A percentile compares a stretch with the other conserved stretches of the same genome.
These are phyloP conservation scores for Brassicogethes aeneus DNA, from an alignment of 2,888 invertebrate species.

Conservation along the genomic window DNA sequence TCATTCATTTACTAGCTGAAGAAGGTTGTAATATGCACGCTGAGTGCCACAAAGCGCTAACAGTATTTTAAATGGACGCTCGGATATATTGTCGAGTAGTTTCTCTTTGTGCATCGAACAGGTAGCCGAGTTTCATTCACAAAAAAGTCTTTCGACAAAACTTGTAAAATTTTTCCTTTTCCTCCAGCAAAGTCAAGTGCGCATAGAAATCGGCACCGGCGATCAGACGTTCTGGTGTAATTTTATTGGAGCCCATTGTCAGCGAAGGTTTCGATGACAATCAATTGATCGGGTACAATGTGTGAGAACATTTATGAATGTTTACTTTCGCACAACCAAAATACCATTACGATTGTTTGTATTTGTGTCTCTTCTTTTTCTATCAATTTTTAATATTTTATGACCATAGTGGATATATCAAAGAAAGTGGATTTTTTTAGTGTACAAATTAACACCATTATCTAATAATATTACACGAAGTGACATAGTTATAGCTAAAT, in stretches of 20 bases:
- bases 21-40: slow-evolving; percentile 8
- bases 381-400: no score
- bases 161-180: slow-evolving; percentile 14
- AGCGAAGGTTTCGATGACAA: slow-evolving; percentile 10
- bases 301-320: slow-evolving; percentile 20
- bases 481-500: no score
- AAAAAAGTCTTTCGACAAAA: slow-evolving; percentile 13
- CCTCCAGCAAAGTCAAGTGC: slow-evolving; percentile 21
- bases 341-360: no score
- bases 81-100: slow-evolving; percentile 12
- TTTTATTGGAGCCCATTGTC: slow-evolving; percentile 11
- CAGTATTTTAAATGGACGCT: slow-evolving; percentile 25
- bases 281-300: slow-evolving; percentile 10
- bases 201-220: slow-evolving; percentile 18
- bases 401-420: no score
- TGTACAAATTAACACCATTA: no score
- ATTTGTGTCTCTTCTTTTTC: no score
- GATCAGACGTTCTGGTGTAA: slow-evolving; percentile 10
- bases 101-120: slow-evolving; percentile 10
- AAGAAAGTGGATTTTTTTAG: no score
- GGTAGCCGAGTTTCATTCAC: slow-evolving; percentile 18
- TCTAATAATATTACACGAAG: no score
- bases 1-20: slow-evolving; percentile 13
- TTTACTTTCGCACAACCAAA: no score
- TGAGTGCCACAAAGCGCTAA: slow-evolving; percentile 15